A percentile compares a stretch with the other conserved stretches of the same genome.
Evolutionary conservation across 2,797 vertebrate genomes (phyloP).

Genomic region (Sebastes paucispinis): DNA sequence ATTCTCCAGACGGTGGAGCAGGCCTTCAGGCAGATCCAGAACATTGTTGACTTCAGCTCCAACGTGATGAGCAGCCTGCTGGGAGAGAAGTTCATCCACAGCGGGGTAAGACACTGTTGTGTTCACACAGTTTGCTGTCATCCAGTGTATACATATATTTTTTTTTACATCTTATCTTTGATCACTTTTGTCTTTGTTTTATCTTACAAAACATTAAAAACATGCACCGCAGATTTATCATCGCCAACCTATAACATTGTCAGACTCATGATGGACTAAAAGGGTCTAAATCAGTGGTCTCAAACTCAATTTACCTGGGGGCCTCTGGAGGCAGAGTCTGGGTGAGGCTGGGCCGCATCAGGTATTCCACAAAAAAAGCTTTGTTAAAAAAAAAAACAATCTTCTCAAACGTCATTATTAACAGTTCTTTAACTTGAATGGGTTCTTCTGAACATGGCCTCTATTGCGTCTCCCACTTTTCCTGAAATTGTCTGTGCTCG

Average conservation of each 20-base stretch:
- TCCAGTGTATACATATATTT: not conserved
- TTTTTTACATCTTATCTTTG: not conserved
- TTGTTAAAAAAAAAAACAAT: no score
- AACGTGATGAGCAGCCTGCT: slow-evolving; percentile 96
- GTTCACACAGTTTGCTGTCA: not conserved
- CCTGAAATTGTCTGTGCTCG: no score
- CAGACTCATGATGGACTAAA: not conserved
- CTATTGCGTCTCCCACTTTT: no score
- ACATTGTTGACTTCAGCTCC: slow-evolving; percentile 94
- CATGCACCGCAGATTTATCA: no score
- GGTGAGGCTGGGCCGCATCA: no score
- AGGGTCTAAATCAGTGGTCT: not conserved
- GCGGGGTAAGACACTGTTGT: slow-evolving; percentile 84
- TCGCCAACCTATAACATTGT: not conserved
- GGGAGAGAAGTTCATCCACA: slow-evolving; percentile 94
- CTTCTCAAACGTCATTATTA: no score
- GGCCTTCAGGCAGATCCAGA: slow-evolving; percentile 92
- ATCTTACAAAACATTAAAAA: not conserved
- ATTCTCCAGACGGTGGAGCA: slow-evolving; percentile 89
- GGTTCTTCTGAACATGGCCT: no score
- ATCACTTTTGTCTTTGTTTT: not conserved
- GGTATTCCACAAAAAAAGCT: no score
- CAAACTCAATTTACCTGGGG: no score
- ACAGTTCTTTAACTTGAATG: no score
- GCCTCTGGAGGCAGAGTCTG: no score